Evolutionary conservation across 2,797 vertebrate genomes (phyloP).

Genomic region (Lerista edwardsae): DNA sequence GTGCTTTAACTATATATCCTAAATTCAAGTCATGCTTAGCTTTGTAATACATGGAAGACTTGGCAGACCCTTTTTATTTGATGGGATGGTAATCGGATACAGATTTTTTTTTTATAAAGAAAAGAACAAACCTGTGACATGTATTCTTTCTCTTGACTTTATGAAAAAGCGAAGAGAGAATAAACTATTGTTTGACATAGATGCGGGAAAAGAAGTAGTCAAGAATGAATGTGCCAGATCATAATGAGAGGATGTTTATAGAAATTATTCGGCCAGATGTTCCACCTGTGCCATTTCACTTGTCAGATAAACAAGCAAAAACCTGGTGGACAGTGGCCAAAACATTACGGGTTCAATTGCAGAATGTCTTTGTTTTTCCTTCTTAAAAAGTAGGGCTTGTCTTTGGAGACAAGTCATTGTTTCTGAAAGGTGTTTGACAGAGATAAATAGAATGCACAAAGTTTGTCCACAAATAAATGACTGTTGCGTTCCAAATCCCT

Average conservation of each 20-base stretch:
- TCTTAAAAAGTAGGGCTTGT: constrained; percentile 9
- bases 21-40: not conserved
- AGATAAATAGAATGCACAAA: not conserved
- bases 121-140: not conserved
- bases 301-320: accelerated
- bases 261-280: not conserved
- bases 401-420: constrained; percentile 27
- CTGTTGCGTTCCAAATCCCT: not conserved
- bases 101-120: not conserved
- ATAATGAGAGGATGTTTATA: not conserved
- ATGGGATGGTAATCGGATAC: not conserved
- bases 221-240: accelerated
- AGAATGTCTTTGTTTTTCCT: constrained; percentile 15
- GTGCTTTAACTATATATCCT: constrained; percentile 25
- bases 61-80: not conserved
- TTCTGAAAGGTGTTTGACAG: constrained; percentile 27
- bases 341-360: not conserved
- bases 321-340: not conserved
- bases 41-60: not conserved
- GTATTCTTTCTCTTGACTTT: not conserved
- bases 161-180: not conserved
- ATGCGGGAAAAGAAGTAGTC: not conserved
- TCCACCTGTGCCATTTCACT: not conserved
- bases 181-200: not conserved
- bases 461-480: not conserved